Percentiles rank a stretch among this genome's conserved stretches.
Evolutionary conservation across 2,888 invertebrate species (phyloP).

Genomic region (Notodonta ziczac): DNA sequence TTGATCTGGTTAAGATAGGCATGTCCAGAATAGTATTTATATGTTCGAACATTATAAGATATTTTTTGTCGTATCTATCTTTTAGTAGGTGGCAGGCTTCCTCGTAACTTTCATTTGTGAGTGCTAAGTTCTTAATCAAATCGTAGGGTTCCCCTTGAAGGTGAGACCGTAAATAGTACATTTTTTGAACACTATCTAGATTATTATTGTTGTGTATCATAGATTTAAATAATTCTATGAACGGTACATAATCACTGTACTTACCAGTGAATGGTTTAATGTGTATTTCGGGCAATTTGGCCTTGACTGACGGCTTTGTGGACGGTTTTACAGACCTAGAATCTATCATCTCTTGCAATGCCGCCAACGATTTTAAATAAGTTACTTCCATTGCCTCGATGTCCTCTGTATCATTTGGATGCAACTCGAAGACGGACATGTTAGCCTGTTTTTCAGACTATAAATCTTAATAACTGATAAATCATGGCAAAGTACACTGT

Average conservation of each 20-base stretch:
- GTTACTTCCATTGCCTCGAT: no score
- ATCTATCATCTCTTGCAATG: no score
- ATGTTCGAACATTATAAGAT: slow-evolving; percentile 16
- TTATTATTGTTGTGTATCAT: not conserved
- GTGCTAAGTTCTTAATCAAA: slow-evolving; percentile 23
- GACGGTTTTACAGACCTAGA: not conserved
- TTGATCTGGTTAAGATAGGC: not conserved
- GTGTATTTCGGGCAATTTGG: slow-evolving; percentile 11
- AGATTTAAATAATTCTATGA: slow-evolving; percentile 15
- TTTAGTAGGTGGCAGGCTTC: slow-evolving; percentile 15
- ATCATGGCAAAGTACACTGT: no score
- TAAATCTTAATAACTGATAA: no score
- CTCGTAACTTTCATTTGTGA: slow-evolving; percentile 15
- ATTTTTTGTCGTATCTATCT: slow-evolving; percentile 18
- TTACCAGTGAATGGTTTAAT: slow-evolving; percentile 19
- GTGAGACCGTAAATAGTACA: slow-evolving; percentile 4
- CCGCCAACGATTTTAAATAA: no score
- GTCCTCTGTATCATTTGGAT: not conserved
- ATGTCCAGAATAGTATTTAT: slow-evolving; percentile 12
- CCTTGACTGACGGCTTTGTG: not conserved
- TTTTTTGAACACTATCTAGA: not conserved
- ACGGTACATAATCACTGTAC: slow-evolving; percentile 18
- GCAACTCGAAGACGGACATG: not conserved
- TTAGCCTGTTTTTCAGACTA: not conserved
- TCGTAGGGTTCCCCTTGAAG: slow-evolving; percentile 18